Evolutionary conservation across 2,113 vertebrate genomes (phyloP).

Genomic region (Callithrix jacchus): DNA sequence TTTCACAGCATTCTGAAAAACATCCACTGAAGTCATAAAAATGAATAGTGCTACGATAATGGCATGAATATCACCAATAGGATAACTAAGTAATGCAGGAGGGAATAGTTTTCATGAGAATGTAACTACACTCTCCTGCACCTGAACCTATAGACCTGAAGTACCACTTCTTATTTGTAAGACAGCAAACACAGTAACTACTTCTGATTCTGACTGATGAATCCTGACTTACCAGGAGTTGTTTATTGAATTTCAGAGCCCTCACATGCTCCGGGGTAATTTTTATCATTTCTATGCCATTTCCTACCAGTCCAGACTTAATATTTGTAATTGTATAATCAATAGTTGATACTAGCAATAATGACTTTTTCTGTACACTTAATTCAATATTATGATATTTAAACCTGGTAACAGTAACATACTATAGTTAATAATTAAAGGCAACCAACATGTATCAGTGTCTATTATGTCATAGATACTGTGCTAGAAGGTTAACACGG

Average conservation of each 20-base stretch:
- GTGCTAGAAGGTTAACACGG: not conserved
- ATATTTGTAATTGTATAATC: not conserved
- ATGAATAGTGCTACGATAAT: not conserved
- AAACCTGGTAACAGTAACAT: constrained; percentile 3
- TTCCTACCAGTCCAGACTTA: not conserved
- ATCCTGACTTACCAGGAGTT: not conserved
- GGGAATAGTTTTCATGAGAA: not conserved
- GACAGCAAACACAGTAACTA: not conserved
- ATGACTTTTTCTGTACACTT: not conserved
- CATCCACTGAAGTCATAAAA: not conserved
- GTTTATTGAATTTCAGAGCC: not conserved
- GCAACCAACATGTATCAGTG: not conserved
- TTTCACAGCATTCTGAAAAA: not conserved
- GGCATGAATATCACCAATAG: not conserved
- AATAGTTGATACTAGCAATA: not conserved
- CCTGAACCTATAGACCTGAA: not conserved
- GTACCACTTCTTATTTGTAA: constrained; percentile 1
- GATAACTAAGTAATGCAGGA: not conserved
- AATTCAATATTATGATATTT: not conserved
- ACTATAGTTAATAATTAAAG: constrained; percentile 1
- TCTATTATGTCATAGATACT: not conserved
- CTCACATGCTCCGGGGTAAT: not conserved
- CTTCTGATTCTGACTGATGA: not conserved
- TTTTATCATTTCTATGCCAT: not conserved
- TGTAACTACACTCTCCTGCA: not conserved